These are phyloP conservation scores for Puffinus mauretanicus DNA, from an alignment of 2,113 vertebrate species.

Conservation along the genomic window DNA sequence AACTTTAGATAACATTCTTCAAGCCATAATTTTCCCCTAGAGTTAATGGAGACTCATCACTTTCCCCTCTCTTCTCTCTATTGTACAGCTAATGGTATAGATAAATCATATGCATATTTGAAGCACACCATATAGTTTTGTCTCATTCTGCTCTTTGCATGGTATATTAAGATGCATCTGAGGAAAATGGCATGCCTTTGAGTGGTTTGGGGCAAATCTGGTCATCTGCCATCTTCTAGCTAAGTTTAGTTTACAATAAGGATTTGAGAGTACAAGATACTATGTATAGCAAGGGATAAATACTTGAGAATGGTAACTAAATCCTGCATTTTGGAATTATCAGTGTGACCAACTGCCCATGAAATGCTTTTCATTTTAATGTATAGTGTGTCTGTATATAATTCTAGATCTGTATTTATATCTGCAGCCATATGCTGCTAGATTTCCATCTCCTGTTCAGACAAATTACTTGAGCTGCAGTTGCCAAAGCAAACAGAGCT, in stretches of 20 bases:
- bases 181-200: not conserved
- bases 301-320: slow-evolving; percentile 43
- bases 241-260: slow-evolving; percentile 32
- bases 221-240: not conserved
- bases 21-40: not conserved
- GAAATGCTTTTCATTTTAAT: slow-evolving; percentile 64
- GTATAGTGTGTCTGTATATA: slow-evolving; percentile 62
- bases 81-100: not conserved
- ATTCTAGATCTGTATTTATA: slow-evolving; percentile 67
- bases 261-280: not conserved
- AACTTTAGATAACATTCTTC: not conserved
- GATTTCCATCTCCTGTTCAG: slow-evolving; percentile 59
- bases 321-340: slow-evolving; percentile 46
- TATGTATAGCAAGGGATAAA: slow-evolving; percentile 18
- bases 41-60: not conserved
- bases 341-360: slow-evolving; percentile 46
- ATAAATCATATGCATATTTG: not conserved
- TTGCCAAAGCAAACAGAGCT: slow-evolving; percentile 71
- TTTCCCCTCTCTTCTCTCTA: not conserved
- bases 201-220: not conserved
- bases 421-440: slow-evolving; percentile 63
- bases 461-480: slow-evolving; percentile 66
- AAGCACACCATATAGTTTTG: not conserved
- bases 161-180: not conserved
- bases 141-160: not conserved